Evolutionary conservation across 1,140 invertebrate species (phyloP), one percentile per base, ranked within the genome.

Genomic region (Anastatus disparis): DNA sequence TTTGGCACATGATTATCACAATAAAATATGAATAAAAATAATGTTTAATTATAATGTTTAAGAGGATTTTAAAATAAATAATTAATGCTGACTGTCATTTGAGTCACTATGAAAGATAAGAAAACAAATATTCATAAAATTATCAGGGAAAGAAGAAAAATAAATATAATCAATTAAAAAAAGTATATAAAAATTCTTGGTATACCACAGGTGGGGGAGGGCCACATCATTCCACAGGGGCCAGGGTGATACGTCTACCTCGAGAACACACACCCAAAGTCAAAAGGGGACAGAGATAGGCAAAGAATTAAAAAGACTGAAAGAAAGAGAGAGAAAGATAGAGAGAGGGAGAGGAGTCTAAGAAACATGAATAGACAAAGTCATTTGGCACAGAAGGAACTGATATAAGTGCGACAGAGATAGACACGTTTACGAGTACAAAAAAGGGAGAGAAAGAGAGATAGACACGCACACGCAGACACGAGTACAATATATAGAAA

Each of bases 301-400:
- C 3, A 27, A 35, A 24, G 38, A 64, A 48, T 52, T 15, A 61
- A 26, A 44, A 27, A 58, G 29, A 24, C 31, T 42, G 31, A 4
- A 17, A 58, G 58, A 24, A 12, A 29, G 40, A 26, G 40, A 27
- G 26, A 70, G 42, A 29, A 29, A 48, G 1, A 48, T 22, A 20
- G 56, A 67, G 42, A 46, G 24, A 73, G 31, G 48, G 42, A 52
- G 35, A 67, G n/a, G n/a, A n/a, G 31, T 64, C 9, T 15, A 17
- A 44, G 44, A 27, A 53, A 29, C 20, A 71, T n/a, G 46, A 70
- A 66, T 20, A 42, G 53, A 40, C n/a, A 35, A 42, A 67, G 44
- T 61, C 22, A 44, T 20, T 27, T 26, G 24, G 48, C 35, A 48
- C 38, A 46, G 31, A 66, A 55, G 40, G 29, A 31, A 17, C 8